phyloP scores from a whole-genome alignment of 1,140 invertebrate species.

The Bombus picipes region DNA sequence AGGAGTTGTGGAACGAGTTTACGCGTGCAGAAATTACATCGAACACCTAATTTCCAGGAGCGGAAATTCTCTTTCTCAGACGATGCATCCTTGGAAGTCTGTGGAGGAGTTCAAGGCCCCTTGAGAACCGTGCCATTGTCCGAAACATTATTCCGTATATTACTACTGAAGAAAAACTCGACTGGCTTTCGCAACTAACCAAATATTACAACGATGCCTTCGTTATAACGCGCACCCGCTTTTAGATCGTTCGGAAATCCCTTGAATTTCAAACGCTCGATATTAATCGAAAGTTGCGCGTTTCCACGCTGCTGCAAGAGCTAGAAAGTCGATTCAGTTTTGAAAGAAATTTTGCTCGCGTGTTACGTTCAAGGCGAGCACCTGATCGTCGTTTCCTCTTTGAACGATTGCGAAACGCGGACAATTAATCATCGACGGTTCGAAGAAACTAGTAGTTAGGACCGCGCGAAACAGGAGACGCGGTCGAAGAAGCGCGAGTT shows the following conservation, averaged over 20 bases:
- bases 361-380: not conserved
- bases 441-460: conserved; percentile 49
- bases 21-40: conserved; percentile 22
- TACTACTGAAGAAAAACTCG: too few species aligned
- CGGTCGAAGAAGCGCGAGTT: conserved; percentile 66
- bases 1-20: not conserved
- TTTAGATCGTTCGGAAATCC: too few species aligned
- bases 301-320: not conserved
- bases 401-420: conserved; percentile 38
- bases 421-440: conserved; percentile 54
- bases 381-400: not conserved
- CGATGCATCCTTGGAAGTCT: not conserved
- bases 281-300: not conserved
- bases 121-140: not conserved
- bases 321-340: not conserved
- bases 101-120: not conserved
- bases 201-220: too few species aligned
- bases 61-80: not conserved
- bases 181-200: too few species aligned
- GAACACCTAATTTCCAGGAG: not conserved
- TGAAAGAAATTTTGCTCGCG: not conserved
- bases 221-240: too few species aligned
- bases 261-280: not conserved
- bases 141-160: not conserved
- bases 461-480: conserved; percentile 56